Evolutionary conservation across 2,888 invertebrate species (phyloP).

Genomic region (Sesia apiformis): DNA sequence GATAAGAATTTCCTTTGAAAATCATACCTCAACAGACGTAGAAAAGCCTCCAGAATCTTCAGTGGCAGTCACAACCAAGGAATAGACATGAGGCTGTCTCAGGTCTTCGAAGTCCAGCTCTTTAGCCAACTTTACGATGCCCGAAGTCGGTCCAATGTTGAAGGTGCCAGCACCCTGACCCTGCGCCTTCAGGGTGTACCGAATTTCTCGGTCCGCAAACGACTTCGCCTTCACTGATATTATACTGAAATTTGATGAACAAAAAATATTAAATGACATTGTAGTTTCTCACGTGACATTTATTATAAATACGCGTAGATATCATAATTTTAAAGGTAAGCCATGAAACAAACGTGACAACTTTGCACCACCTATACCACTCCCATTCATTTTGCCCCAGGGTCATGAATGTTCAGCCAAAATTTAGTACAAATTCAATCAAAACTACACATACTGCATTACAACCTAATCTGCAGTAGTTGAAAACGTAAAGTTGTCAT

Average conservation of each 20-base stretch:
- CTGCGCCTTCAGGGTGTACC: slow-evolving; percentile 95
- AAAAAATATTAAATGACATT: not conserved
- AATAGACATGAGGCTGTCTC: slow-evolving; percentile 94
- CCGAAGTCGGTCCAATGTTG: slow-evolving; percentile 94
- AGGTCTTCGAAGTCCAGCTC: slow-evolving; percentile 98
- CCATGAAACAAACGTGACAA: too few relatives aligned
- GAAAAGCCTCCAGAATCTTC: slow-evolving; percentile 98
- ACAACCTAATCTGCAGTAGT: too few relatives aligned
- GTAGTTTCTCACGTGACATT: too few relatives aligned
- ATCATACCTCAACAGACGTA: slow-evolving; percentile 89
- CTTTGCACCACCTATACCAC: too few relatives aligned
- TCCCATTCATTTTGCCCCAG: too few relatives aligned
- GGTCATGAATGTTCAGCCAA: too few relatives aligned
- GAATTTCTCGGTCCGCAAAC: slow-evolving; percentile 96
- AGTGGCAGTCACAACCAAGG: slow-evolving; percentile 93
- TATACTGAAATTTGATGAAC: slow-evolving; percentile 78
- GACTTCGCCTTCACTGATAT: slow-evolving; percentile 98
- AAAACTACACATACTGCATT: too few relatives aligned
- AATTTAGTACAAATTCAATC: too few relatives aligned
- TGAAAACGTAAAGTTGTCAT: too few relatives aligned
- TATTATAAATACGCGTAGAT: too few relatives aligned
- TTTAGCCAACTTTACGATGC: slow-evolving; percentile 95
- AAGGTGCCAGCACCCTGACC: slow-evolving; percentile 96
- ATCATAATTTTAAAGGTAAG: too few relatives aligned
- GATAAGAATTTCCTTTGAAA: not conserved